Evolutionary conservation across 2,113 vertebrate genomes (phyloP).

Genomic region (Paramisgurnus dabryanus): DNA sequence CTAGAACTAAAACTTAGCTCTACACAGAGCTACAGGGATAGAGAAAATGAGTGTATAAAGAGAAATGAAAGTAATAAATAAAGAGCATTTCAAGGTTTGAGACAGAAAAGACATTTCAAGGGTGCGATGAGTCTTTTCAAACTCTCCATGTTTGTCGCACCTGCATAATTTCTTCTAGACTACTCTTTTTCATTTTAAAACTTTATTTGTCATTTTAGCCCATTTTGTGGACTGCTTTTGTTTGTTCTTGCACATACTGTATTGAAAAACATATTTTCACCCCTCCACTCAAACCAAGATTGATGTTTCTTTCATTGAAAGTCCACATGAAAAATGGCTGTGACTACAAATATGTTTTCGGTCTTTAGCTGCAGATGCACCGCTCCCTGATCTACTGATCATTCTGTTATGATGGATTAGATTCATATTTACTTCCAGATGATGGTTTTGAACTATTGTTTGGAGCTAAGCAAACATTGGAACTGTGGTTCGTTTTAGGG

Average conservation of each 20-base stretch:
- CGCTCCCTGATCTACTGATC: neutral
- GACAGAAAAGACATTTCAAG: neutral
- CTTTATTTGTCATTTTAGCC: neutral
- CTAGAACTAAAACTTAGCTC: neutral
- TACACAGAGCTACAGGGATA: too few relatives aligned
- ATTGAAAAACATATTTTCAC: neutral
- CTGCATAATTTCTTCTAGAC: neutral
- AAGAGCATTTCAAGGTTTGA: neutral
- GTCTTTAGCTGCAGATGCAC: neutral
- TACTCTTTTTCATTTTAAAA: neutral
- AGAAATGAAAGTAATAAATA: neutral
- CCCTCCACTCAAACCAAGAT: neutral
- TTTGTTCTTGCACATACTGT: neutral
- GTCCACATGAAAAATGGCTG: neutral
- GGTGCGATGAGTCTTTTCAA: neutral
- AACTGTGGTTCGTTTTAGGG: neutral
- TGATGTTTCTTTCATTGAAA: slow-evolving; percentile 12
- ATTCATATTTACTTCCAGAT: neutral
- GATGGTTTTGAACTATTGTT: neutral
- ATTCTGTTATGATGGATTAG: neutral
- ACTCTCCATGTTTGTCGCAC: neutral
- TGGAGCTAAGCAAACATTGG: neutral
- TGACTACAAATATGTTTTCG: neutral
- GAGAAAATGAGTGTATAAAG: slow-evolving; percentile 1
- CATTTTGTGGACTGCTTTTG: neutral